Conservation (phyloP, 2,797 vertebrate species). For the Myiotriccus ornatus region DNA sequence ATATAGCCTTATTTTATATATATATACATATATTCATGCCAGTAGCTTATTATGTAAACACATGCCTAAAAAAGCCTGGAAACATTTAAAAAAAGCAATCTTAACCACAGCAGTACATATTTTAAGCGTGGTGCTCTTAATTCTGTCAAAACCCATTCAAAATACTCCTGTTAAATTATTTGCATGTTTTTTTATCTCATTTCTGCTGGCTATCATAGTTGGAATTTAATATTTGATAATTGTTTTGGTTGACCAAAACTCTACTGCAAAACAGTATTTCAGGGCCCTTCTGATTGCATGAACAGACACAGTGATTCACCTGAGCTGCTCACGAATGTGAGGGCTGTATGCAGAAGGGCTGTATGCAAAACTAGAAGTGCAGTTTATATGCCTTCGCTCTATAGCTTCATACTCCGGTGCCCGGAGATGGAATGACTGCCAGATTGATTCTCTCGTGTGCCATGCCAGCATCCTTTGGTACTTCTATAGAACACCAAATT, state of each 20-base stretch:
- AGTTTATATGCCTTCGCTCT: background rate
- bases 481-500: background rate
- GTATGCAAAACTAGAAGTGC: background rate
- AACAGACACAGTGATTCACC: background rate
- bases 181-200: background rate
- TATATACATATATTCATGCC: background rate
- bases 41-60: slow-evolving; percentile 26
- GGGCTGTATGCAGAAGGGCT: background rate
- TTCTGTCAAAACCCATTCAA: background rate
- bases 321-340: background rate
- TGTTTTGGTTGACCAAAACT: background rate
- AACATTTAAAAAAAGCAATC: background rate
- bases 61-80: background rate
- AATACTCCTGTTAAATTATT: background rate
- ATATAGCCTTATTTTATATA: background rate
- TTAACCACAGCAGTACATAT: background rate
- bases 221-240: background rate
- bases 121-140: background rate
- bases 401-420: accelerated
- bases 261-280: background rate
- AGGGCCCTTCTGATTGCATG: background rate
- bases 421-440: background rate
- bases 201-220: background rate
- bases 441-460: background rate
- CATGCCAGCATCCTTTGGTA: background rate